Conservation (phyloP, 1,140 invertebrate genomes). For the Hypothenemus hampei region DNA sequence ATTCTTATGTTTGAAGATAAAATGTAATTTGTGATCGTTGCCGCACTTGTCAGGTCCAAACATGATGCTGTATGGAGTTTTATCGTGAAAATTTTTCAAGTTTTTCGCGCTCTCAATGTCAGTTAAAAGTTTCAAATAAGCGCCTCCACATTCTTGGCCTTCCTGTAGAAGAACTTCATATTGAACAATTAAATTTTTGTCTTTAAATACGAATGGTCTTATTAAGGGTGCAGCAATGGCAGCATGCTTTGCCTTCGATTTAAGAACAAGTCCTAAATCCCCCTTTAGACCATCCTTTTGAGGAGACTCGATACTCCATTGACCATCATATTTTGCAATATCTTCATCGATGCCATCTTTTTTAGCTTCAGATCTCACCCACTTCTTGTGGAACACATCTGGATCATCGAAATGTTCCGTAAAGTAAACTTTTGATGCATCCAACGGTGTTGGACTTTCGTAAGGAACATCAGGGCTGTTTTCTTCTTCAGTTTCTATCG, state of each 20-base stretch:
- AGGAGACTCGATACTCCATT: conserved; percentile 73
- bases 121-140: conserved; percentile 91
- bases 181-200: conserved; percentile 88
- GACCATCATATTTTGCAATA: conserved; percentile 93
- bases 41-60: conserved; percentile 99
- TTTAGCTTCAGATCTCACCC: conserved; percentile 87
- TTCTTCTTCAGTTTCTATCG: conserved; percentile 38
- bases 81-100: conserved; percentile 85
- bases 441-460: conserved; percentile 52
- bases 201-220: conserved; percentile 79
- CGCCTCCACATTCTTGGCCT: conserved; percentile 97
- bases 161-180: conserved; percentile 90
- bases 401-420: conserved; percentile 86
- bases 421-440: conserved; percentile 64
- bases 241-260: conserved; percentile 94
- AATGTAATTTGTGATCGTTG: conserved; percentile 92
- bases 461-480: conserved; percentile 47
- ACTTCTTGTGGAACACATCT: conserved; percentile 68
- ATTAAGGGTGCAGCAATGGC: conserved; percentile 82
- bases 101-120: conserved; percentile 59
- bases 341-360: conserved; percentile 89
- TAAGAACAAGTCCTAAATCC: conserved; percentile 86
- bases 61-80: conserved; percentile 97
- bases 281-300: conserved; percentile 69
- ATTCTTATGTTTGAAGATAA: conserved; percentile 96